phyloP scores from a whole-genome alignment of 23 tunicate genomes.

The Trididemnum nubilum region DNA sequence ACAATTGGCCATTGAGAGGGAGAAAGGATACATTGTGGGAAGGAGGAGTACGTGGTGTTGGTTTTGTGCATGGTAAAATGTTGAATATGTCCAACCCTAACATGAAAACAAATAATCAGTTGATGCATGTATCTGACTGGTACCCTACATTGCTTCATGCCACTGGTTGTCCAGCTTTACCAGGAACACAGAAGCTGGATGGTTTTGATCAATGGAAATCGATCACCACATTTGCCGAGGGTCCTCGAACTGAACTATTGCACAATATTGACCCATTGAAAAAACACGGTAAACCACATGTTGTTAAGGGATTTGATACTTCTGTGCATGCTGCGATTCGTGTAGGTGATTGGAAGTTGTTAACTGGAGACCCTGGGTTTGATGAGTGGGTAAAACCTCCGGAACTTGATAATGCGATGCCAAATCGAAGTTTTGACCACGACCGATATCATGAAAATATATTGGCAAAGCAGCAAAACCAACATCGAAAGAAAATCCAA shows the following conservation, averaged over 20 bases:
- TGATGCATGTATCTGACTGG: constrained; percentile 61
- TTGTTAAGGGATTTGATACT: constrained; percentile 48
- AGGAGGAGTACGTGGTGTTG: constrained; percentile 65
- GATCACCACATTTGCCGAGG: background rate
- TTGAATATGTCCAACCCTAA: constrained; percentile 25
- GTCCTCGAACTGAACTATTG: constrained; percentile 43
- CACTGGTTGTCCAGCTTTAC: constrained; percentile 6
- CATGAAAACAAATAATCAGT: constrained; percentile 1
- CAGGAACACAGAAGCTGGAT: constrained; percentile 37
- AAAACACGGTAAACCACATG: background rate
- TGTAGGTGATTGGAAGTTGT: constrained; percentile 76
- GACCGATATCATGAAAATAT: too few species aligned
- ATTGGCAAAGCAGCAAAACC: background rate
- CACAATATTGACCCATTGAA: constrained; percentile 54
- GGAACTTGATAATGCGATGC: constrained; percentile 35
- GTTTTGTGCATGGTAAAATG: constrained; percentile 42
- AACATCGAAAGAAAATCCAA: constrained; percentile 23
- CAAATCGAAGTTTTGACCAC: background rate
- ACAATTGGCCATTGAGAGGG: constrained; percentile 60
- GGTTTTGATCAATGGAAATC: constrained; percentile 56
- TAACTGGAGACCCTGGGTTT: constrained; percentile 86
- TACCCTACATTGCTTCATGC: constrained; percentile 46
- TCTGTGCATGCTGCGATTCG: constrained; percentile 66
- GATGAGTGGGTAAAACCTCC: constrained; percentile 71
- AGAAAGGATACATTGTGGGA: constrained; percentile 59